Percentiles rank a stretch among this genome's conserved stretches.
These are phyloP conservation scores for Mormyrops boulengeri DNA, from an alignment of 2,797 vertebrate species.

Conservation along the genomic window DNA sequence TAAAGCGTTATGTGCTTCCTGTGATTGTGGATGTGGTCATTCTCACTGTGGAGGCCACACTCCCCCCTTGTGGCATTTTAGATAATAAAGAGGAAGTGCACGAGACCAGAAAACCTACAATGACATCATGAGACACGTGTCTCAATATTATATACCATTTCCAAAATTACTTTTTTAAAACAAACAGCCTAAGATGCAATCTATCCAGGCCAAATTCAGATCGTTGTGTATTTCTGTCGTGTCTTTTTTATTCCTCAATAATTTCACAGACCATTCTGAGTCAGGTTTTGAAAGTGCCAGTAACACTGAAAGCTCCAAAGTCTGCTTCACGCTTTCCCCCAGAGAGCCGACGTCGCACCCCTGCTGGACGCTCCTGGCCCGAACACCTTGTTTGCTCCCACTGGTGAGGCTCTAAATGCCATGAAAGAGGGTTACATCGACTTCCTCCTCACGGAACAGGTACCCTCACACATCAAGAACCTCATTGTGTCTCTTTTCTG, in stretches of 20 bases:
- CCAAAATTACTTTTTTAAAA: not conserved
- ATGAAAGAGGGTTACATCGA: conserved; percentile 63
- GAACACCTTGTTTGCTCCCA: conserved; percentile 79
- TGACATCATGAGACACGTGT: not conserved
- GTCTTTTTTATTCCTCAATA: not conserved
- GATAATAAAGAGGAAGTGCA: not conserved
- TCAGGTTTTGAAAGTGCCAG: not conserved
- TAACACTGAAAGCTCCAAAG: not conserved
- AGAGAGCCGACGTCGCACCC: conserved; percentile 63
- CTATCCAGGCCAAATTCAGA: not conserved
- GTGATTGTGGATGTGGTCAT: not conserved
- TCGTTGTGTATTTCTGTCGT: not conserved
- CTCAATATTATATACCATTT: not conserved
- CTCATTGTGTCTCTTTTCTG: not conserved
- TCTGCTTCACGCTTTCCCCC: not conserved
- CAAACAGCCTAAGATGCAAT: not conserved
- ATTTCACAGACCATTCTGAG: not conserved
- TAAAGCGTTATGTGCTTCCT: not conserved
- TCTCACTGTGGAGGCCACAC: not conserved
- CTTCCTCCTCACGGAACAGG: conserved; percentile 72
- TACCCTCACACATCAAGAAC: conserved; percentile 37
- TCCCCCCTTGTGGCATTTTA: not conserved
- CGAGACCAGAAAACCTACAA: not conserved
- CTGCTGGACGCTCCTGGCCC: conserved; percentile 61
- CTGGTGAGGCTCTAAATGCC: conserved; percentile 55